These are phyloP conservation scores for Hoplodrina blanda DNA, from an alignment of 2,888 invertebrate species.

Conservation along the genomic window DNA sequence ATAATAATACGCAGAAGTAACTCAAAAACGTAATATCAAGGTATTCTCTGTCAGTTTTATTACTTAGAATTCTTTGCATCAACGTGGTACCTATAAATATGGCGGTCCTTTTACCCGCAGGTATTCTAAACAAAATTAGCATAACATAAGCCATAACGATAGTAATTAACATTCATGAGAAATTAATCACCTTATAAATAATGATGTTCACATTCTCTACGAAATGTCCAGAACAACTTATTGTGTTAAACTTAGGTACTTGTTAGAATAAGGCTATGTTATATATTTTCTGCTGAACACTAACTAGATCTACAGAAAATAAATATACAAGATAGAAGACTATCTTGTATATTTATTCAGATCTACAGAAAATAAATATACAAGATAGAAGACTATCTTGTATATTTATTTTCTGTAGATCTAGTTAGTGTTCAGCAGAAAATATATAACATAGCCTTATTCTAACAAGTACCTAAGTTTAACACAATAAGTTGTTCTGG, in stretches of 20 bases:
- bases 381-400: no score
- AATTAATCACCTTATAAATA: constrained; percentile 48
- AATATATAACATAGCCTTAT: no score
- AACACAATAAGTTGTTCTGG: background rate
- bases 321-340: no score
- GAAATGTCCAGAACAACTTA: constrained; percentile 1
- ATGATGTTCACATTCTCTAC: constrained; percentile 9
- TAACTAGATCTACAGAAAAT: no score
- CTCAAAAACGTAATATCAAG: constrained; percentile 12
- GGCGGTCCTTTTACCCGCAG: constrained; percentile 35
- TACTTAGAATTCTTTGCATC: constrained; percentile 44
- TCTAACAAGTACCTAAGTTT: background rate
- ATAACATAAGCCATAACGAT: constrained; percentile 38
- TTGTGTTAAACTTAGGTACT: background rate
- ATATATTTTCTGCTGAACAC: no score
- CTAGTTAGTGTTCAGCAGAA: no score
- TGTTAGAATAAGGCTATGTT: background rate
- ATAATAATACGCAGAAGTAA: constrained; percentile 8
- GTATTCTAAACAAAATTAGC: constrained; percentile 46
- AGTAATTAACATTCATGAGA: constrained; percentile 55
- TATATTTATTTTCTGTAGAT: no score
- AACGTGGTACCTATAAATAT: constrained; percentile 34
- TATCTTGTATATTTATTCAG: no score
- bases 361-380: no score
- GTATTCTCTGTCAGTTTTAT: constrained; percentile 18